Evolutionary conservation across 2,113 vertebrate genomes (phyloP).

Genomic region (Pygoscelis antarcticus): DNA sequence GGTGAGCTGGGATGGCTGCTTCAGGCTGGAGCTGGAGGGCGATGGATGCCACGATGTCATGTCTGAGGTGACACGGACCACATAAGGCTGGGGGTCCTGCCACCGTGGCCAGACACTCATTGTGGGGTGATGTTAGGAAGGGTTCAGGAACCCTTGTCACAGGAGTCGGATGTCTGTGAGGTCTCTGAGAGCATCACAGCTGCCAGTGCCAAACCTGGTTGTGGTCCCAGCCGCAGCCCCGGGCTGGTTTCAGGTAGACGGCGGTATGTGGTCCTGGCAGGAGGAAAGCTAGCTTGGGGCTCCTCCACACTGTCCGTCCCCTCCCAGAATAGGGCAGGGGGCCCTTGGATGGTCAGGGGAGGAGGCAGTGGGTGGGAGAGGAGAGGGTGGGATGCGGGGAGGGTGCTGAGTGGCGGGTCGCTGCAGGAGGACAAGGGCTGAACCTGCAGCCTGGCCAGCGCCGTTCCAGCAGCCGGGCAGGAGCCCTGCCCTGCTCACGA

Average conservation of each 20-base stretch:
- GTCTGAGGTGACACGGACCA: background rate
- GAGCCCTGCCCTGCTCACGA: background rate
- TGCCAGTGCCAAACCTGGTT: background rate
- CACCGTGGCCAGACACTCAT: background rate
- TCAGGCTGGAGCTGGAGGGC: background rate
- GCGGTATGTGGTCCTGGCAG: accelerated
- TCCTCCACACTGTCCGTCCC: background rate
- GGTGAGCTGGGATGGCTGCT: background rate
- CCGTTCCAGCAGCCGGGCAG: accelerated
- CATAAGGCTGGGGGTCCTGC: background rate
- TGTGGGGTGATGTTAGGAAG: background rate
- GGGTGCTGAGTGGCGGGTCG: background rate
- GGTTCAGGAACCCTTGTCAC: background rate
- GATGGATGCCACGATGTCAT: accelerated
- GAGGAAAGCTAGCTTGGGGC: background rate
- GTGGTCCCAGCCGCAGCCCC: background rate
- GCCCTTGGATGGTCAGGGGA: background rate
- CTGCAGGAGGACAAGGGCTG: background rate
- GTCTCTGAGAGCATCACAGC: background rate
- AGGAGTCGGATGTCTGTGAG: background rate
- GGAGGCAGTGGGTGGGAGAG: background rate
- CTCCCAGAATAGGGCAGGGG: background rate
- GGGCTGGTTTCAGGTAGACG: background rate
- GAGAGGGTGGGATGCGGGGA: background rate
- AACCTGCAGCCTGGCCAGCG: background rate